Base-by-base conservation (phyloP, 2,888 invertebrate genomes). In the Polydrusus tereticollis region DNA sequence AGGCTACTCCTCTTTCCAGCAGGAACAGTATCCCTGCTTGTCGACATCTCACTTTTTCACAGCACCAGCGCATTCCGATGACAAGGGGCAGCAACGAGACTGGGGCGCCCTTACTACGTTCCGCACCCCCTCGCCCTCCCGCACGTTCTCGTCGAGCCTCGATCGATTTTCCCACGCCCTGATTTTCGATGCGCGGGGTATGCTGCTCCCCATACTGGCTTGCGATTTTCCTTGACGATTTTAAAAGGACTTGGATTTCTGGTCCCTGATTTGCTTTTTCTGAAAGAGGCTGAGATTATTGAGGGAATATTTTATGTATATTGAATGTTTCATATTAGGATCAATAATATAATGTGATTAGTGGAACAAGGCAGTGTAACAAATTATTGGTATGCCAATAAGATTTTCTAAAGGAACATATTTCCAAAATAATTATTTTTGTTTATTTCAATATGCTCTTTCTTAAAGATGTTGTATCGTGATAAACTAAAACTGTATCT, bases 81-180 rank as follows among this genome's bases (percentile, higher is more conserved):
- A 69, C 73, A 73, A 73, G 69, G 69, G 69, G 72, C 72, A 67
- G 72, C 47, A 64, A 38, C 68, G 68, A 67, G 67, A 72, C 72
- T 72, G 64, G 72, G 72, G 68, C 68, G 63, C 68, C 67, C 72
- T 71, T 71, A 59, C 71, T 72, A 67, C 50, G 43, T 41, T 45
- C 52, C 59, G 20, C 26, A 21, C 59, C 55, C 67, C 26, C 43
- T 18, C 43, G 12, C 36, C 62, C 45, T 36, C 16, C 26, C 45
- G 20, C 45, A 12, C 6, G 20, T 23, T 58, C n/a, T 36, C 55
- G 38, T 65, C 43, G 29, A 20, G 64, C 68, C 74, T 74, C 71
- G 55, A 74, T 74, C 74, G 74, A 74, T 74, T 71, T 74, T 71
- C 74, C 62, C 74, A 74, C 74, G 74, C 74, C 74, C 74, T 74